Evolutionary conservation across 2,888 invertebrate genomes (phyloP).

Genomic region (Nephrotoma appendiculata): DNA sequence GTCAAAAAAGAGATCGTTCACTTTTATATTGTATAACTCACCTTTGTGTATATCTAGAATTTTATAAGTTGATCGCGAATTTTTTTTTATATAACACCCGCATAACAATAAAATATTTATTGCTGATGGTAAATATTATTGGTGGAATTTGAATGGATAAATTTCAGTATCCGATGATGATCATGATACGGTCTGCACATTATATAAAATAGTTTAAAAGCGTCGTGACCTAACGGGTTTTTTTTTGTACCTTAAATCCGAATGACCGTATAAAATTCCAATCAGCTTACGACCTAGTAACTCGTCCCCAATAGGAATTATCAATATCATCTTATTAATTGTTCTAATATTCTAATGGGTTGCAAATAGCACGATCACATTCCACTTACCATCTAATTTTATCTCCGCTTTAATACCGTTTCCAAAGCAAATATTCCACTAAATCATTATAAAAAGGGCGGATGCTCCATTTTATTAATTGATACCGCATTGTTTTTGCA

Average conservation of each 20-base stretch:
- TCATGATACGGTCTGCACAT: neutral
- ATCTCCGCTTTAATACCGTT: neutral
- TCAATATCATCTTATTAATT: neutral
- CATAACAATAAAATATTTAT: neutral
- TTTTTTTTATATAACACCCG: neutral
- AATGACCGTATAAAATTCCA: neutral
- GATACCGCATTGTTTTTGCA: neutral
- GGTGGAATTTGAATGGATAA: neutral
- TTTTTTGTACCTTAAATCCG: neutral
- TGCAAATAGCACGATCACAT: neutral
- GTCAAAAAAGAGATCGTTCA: neutral
- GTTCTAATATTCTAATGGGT: neutral
- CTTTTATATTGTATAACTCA: neutral
- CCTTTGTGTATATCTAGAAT: neutral
- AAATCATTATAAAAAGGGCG: neutral
- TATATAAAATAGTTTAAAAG: neutral
- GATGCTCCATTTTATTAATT: neutral
- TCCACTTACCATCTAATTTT: neutral
- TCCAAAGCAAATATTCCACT: neutral
- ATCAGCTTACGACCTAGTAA: neutral
- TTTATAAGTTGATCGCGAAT: neutral
- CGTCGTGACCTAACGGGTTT: neutral
- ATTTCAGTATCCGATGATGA: neutral
- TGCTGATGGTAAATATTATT: neutral
- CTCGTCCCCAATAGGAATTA: neutral